Base-by-base conservation (phyloP, 2,113 vertebrate genomes). In the Psittacula cyanocephala region DNA sequence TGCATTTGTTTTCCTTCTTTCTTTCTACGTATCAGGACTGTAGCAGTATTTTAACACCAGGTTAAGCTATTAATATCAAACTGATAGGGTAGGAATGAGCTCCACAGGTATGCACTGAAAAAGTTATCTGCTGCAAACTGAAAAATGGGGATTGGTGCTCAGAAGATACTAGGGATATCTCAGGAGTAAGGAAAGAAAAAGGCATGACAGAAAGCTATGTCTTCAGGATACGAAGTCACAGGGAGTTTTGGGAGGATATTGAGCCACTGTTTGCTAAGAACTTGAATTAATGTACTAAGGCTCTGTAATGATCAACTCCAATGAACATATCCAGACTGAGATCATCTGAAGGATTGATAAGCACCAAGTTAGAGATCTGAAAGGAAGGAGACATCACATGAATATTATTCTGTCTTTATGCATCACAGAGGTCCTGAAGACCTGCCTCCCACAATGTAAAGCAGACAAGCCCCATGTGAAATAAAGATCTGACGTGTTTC, bases 51-150 rank as follows among this genome's bases (percentile, higher is more conserved):
- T 92, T 69, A 93, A 81, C 47, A 57, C 37, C 20, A 60, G 17
- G 10, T 76, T 52, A 86, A 88, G 70, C 46, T 29, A 62, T 29
- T 86, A 68, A 46, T 46, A 86, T 22, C 43, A 71, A 93, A 95
- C 90, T 3, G 14, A 7, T 46, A 80, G 50, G 20, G 28, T 47
- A 75, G 52, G 37, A 91, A 72, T 11, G 13, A 88, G 60, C 35
- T 67, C 29, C 55, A 50, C 11, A 41, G 47, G 57, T 62, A 49
- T 5, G 43, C 27, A 52, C 29, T 44, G 60, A n/a, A 70, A 64
- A 79, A 57, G 39, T 25, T 75, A 44, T 57, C 33, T 81, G 72
- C 35, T 71, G 80, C 52, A 65, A 88, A 71, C 24, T 9, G 60
- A 83, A 86, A 95, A 86, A 77, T 11, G 1, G 23, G 14, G 27